These are phyloP conservation scores for Neogobius melanostomus DNA, from an alignment of 2,113 vertebrate genomes.

Conservation along the genomic window DNA sequence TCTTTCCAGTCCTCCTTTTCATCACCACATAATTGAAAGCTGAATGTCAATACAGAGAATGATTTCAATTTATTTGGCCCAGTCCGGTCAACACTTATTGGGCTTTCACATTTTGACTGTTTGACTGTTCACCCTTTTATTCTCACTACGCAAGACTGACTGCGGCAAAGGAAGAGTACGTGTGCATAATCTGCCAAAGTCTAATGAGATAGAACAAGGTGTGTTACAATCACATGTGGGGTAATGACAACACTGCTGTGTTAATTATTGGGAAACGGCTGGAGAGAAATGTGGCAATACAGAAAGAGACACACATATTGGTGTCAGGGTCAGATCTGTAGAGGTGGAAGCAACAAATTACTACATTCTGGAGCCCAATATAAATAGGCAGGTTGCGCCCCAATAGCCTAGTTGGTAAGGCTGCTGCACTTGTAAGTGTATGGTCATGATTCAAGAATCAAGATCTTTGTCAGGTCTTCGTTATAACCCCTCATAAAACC, in stretches of 20 bases:
- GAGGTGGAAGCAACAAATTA: background rate
- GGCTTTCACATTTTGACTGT: conserved; percentile 16
- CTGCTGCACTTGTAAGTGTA: no score
- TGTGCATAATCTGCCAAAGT: conserved; percentile 57
- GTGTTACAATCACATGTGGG: conserved; percentile 32
- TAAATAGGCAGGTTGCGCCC: no score
- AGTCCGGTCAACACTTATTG: conserved; percentile 49
- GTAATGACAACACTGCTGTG: conserved; percentile 25
- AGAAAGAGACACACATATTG: conserved; percentile 4
- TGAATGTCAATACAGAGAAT: conserved; percentile 67
- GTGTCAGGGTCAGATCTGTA: background rate
- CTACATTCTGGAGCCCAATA: no score
- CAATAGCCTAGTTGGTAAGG: no score
- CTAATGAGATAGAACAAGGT: conserved; percentile 42
- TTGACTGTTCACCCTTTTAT: conserved; percentile 43
- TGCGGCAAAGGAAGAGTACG: conserved; percentile 16
- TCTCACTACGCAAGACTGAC: conserved; percentile 45
- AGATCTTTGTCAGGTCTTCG: no score
- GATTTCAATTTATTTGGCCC: conserved; percentile 63
- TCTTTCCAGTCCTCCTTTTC: conserved; percentile 32
- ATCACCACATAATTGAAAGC: conserved; percentile 66
- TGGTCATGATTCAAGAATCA: no score
- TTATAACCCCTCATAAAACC: no score
- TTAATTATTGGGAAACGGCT: background rate
- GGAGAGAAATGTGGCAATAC: background rate